phyloP scores from a whole-genome alignment of 2,113 vertebrate genomes.

The Dromiciops gliroides region DNA sequence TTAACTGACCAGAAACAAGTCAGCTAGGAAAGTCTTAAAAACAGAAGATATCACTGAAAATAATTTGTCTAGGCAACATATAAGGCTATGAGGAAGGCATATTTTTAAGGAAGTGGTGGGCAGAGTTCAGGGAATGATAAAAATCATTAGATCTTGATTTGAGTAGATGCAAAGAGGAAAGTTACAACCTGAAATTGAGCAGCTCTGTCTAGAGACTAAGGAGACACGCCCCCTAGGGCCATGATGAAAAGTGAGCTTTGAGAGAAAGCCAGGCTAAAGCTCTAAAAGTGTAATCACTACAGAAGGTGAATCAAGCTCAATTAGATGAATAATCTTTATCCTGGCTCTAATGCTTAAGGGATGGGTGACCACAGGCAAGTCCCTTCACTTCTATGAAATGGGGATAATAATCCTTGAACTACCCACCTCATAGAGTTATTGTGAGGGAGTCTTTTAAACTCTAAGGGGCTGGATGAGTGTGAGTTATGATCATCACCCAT shows the following conservation, averaged over 20 bases:
- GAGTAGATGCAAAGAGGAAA: not conserved
- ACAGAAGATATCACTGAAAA: not conserved
- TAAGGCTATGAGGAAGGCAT: conserved; percentile 1
- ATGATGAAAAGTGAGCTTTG: conserved; percentile 44
- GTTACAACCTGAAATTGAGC: conserved; percentile 41
- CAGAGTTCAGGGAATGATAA: not conserved
- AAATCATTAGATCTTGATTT: not conserved
- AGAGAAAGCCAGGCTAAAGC: not conserved
- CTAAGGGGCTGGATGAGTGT: not conserved
- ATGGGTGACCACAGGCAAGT: not conserved
- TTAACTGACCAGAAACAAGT: not conserved
- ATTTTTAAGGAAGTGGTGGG: not conserved
- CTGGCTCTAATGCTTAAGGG: not conserved
- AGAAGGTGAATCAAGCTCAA: not conserved
- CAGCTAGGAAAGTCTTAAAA: not conserved
- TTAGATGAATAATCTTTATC: not conserved
- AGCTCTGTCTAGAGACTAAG: conserved; percentile 31
- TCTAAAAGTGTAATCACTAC: conserved; percentile 17
- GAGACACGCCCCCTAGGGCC: conserved; percentile 27
- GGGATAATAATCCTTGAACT: not conserved
- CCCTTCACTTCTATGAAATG: not conserved
- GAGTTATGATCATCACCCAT: not conserved
- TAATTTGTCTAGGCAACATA: not conserved
- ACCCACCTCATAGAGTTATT: not conserved
- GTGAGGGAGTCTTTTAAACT: not conserved